phyloP scores from a whole-genome alignment of 2,888 invertebrate genomes.

The Plusia festucae region DNA sequence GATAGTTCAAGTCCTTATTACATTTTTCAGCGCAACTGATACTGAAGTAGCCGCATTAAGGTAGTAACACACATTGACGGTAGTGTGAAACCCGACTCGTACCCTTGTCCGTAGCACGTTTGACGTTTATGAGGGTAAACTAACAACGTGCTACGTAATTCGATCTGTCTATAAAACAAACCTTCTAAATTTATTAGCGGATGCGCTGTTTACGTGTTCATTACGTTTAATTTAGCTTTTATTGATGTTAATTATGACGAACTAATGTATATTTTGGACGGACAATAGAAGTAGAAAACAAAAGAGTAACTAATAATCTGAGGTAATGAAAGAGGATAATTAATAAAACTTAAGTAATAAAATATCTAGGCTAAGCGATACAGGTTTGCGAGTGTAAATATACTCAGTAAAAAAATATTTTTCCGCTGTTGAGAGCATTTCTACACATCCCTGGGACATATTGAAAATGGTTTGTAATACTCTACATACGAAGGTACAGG shows the following conservation, averaged over 20 bases:
- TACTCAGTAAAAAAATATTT: too few species aligned
- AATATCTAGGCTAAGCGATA: too few species aligned
- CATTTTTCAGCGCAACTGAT: slow-evolving; percentile 54
- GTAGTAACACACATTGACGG: slow-evolving; percentile 72
- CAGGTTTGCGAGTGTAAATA: too few species aligned
- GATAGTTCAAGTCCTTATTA: slow-evolving; percentile 35
- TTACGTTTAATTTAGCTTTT: slow-evolving; percentile 49
- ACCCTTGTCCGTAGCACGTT: slow-evolving; percentile 77
- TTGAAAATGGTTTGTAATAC: not conserved
- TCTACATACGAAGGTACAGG: not conserved
- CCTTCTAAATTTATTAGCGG: slow-evolving; percentile 70
- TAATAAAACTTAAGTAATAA: too few species aligned
- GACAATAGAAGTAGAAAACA: not conserved
- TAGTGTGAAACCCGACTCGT: slow-evolving; percentile 75
- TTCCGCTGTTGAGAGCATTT: not conserved
- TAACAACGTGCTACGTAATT: slow-evolving; percentile 76
- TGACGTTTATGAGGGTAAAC: slow-evolving; percentile 87
- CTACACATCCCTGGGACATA: not conserved
- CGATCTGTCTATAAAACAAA: slow-evolving; percentile 79
- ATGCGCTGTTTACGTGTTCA: slow-evolving; percentile 48
- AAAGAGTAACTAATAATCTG: too few species aligned
- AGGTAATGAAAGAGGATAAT: too few species aligned
- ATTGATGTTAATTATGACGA: slow-evolving; percentile 31
- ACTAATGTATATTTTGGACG: slow-evolving; percentile 5
- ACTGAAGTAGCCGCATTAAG: slow-evolving; percentile 25